Conservation (phyloP, 2,797 vertebrate genomes). For the Clangula hyemalis region DNA sequence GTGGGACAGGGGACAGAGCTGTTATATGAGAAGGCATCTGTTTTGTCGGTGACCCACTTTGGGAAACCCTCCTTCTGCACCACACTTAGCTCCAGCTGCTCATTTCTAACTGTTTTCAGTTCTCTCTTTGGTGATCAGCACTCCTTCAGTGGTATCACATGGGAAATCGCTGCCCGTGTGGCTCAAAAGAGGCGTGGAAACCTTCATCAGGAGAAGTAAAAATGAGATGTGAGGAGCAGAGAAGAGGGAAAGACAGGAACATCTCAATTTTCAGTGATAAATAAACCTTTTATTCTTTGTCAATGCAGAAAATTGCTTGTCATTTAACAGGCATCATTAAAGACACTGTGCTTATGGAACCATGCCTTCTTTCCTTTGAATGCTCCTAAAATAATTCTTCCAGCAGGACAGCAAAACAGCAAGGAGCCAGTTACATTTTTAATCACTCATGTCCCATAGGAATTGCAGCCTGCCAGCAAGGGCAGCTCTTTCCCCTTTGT, state of each 20-base stretch:
- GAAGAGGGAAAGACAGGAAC: neutral
- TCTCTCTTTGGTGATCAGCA: neutral
- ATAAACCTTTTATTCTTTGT: constrained; percentile 1
- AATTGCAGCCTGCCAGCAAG: constrained; percentile 27
- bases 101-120: neutral
- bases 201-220: neutral
- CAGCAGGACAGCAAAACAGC: constrained; percentile 39
- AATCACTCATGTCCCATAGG: constrained; percentile 22
- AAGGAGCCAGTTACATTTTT: constrained; percentile 54
- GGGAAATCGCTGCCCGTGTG: rapidly evolving
- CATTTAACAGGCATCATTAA: constrained; percentile 40
- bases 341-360: neutral
- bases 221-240: neutral
- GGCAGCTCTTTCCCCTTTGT: constrained; percentile 17
- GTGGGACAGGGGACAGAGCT: neutral
- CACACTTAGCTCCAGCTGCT: neutral
- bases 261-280: neutral
- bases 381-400: constrained; percentile 38
- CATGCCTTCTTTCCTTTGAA: constrained; percentile 8
- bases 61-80: neutral
- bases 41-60: constrained; percentile 24
- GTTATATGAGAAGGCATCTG: neutral
- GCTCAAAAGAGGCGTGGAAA: neutral
- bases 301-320: constrained; percentile 28
- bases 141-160: neutral